Evolutionary conservation across 2,888 invertebrate species (phyloP).

Genomic region (Drosophila robusta): DNA sequence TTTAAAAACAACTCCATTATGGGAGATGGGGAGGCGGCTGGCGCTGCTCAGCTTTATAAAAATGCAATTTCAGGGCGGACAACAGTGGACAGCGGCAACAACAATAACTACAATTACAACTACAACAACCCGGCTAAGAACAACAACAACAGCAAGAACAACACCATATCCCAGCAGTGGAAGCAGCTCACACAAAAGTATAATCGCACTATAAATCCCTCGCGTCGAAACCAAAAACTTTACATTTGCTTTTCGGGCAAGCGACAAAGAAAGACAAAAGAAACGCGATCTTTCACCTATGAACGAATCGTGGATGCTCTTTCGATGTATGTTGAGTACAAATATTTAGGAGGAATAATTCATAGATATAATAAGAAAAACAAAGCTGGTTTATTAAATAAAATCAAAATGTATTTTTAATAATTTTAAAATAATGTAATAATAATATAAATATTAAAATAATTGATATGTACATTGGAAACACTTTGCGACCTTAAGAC

Average conservation of each 20-base stretch:
- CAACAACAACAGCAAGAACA: slow-evolving; percentile 10
- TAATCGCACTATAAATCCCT: slow-evolving; percentile 69
- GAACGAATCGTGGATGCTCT: slow-evolving; percentile 19
- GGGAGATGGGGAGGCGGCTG: slow-evolving; percentile 35
- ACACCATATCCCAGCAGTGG: slow-evolving; percentile 34
- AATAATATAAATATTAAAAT: too few relatives aligned
- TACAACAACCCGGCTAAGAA: slow-evolving; percentile 30
- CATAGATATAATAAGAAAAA: too few relatives aligned
- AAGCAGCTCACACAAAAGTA: slow-evolving; percentile 55
- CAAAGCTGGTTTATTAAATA: too few relatives aligned
- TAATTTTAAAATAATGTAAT: too few relatives aligned
- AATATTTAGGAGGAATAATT: too few relatives aligned
- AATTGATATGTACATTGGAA: too few relatives aligned
- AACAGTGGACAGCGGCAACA: slow-evolving; percentile 36
- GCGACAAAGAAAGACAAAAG: slow-evolving; percentile 53
- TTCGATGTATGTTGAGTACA: not conserved
- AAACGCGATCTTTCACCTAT: not conserved
- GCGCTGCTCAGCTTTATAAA: slow-evolving; percentile 65
- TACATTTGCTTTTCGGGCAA: slow-evolving; percentile 62
- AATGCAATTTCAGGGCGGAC: slow-evolving; percentile 67
- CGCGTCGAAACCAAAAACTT: slow-evolving; percentile 69
- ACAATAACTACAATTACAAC: slow-evolving; percentile 30
- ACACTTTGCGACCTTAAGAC: too few relatives aligned
- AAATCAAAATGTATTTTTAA: too few relatives aligned
- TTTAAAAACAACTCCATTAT: slow-evolving; percentile 73